phyloP scores from a whole-genome alignment of 1,140 invertebrate genomes.

The Cryptotermes secundus region DNA sequence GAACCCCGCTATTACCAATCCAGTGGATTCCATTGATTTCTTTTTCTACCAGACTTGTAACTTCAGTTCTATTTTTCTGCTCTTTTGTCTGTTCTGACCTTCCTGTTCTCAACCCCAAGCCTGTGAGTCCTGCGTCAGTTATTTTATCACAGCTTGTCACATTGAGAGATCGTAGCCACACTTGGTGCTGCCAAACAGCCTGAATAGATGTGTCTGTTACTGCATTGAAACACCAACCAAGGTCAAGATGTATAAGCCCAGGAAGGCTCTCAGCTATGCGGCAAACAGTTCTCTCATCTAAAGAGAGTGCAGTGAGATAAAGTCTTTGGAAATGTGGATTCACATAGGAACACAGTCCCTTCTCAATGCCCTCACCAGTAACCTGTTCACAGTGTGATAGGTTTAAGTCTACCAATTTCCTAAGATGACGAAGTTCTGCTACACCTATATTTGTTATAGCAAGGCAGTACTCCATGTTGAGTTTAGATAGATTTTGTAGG shows the following conservation, averaged over 20 bases:
- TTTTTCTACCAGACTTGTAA: not conserved
- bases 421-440: constrained; percentile 53
- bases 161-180: constrained; percentile 57
- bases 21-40: not conserved
- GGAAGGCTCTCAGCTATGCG: constrained; percentile 56
- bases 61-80: not conserved
- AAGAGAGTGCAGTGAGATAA: constrained; percentile 59
- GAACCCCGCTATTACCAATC: not conserved
- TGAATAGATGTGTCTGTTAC: constrained; percentile 62
- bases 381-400: constrained; percentile 66
- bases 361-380: constrained; percentile 58
- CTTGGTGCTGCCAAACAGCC: constrained; percentile 57
- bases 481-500: constrained; percentile 54
- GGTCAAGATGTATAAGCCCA: constrained; percentile 59
- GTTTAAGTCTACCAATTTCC: constrained; percentile 58
- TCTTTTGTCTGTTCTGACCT: constrained; percentile 39
- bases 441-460: constrained; percentile 62
- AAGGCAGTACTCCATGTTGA: constrained; percentile 59
- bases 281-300: constrained; percentile 61
- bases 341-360: constrained; percentile 41
- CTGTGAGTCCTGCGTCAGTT: constrained; percentile 64
- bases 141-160: constrained; percentile 65
- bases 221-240: constrained; percentile 65
- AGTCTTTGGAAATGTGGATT: constrained; percentile 51
- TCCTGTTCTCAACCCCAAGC: constrained; percentile 54